phyloP scores from a whole-genome alignment of 1,140 invertebrate species.

The Hycleus cichorii region DNA sequence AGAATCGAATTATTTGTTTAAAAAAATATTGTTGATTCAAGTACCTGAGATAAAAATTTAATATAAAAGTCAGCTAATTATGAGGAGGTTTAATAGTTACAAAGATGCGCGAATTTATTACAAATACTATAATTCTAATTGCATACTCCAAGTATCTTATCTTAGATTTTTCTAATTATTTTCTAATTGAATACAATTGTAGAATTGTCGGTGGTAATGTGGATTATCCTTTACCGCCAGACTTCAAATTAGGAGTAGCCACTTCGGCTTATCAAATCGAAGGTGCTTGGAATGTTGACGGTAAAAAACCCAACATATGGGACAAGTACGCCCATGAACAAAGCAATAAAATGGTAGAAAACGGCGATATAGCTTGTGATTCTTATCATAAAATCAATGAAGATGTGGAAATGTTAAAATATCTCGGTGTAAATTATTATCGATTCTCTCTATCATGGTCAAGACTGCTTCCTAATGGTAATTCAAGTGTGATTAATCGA shows the following conservation, averaged over 20 bases:
- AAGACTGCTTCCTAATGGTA: conserved; percentile 20
- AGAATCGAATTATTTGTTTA: too few relatives aligned
- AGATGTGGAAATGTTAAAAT: conserved; percentile 45
- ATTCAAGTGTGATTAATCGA: conserved; percentile 20
- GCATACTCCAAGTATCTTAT: too few relatives aligned
- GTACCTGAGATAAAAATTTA: too few relatives aligned
- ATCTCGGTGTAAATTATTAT: conserved; percentile 43
- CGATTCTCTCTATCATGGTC: conserved; percentile 56
- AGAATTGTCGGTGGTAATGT: too few relatives aligned
- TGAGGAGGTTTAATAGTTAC: too few relatives aligned
- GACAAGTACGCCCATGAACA: conserved; percentile 48
- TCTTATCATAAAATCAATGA: conserved; percentile 51
- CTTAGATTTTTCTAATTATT: too few relatives aligned
- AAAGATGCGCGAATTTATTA: too few relatives aligned
- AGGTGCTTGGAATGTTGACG: conserved; percentile 39
- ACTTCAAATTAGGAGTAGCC: conserved; percentile 34
- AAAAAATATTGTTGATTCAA: too few relatives aligned
- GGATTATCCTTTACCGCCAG: conserved; percentile 42
- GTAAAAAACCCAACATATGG: conserved; percentile 48
- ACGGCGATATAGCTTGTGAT: conserved; percentile 50
- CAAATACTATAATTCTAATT: too few relatives aligned
- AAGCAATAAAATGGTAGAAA: conserved; percentile 40
- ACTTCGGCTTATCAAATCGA: conserved; percentile 39
- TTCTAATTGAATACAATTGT: too few relatives aligned
- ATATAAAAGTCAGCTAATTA: too few relatives aligned